Base-by-base conservation (phyloP, 2,888 invertebrate genomes). In the Dryadula phaetusa region DNA sequence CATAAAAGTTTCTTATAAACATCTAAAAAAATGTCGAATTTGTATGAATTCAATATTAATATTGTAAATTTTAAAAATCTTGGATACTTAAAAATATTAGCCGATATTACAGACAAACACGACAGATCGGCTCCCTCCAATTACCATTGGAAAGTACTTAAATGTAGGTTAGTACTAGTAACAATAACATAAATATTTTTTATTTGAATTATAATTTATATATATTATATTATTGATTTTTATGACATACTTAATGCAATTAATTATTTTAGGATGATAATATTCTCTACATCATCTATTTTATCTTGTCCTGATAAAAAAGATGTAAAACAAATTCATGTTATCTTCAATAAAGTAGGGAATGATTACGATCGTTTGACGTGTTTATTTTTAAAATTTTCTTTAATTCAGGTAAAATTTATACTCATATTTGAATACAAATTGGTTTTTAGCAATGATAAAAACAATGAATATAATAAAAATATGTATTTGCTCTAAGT, bases 101-200 rank as follows among this genome's bases (percentile, higher is more conserved):
- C 92, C 44, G 86, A 88, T 78, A 75, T 87, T 49, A 74, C 79
- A 58, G 92, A 92, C 67, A 91, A 91, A 75, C 92, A 88, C 74
- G 92, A 92, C 74, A 83, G 90, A 72, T 92, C 92, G 12, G 80
- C 92, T 2, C 91, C 92, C n/a, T 86, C 91, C 7, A 81, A 91
- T 75, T 87, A 82, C 70, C 92, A 92, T 72, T 92, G 92, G 92
- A 92, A 91, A 85, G 85, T 90, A 74, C 78, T 92, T 7, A 92
- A 91, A 77, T 92, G 92, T 85, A 85, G 91, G 92, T 87, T 68
- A 64, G 88, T 44, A 22, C 83, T 61, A 58, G 63, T 28, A 25
- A 37, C 0, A 22, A n/a, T 8, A 22, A 56, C 8, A n/a, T 10
- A 37, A 22, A n/a, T 0, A 2, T n/a, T n/a, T n/a, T n/a, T n/a